Conservation (phyloP, 2,797 vertebrate species). For the Meriones psammophilus region DNA sequence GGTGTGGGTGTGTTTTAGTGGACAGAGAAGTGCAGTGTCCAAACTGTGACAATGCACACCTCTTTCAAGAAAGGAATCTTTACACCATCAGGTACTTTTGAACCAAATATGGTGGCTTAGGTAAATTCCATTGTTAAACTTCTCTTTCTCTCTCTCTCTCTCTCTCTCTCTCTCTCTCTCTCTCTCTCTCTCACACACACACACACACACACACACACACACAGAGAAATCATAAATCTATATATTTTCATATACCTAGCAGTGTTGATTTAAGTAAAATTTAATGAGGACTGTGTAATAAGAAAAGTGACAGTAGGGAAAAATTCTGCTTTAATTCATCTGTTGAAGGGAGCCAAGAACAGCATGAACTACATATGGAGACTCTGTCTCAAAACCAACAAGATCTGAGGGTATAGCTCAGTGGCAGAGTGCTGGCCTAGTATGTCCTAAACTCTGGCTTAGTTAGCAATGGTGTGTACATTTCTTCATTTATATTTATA, state of each 20-base stretch:
- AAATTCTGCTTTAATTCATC: background rate
- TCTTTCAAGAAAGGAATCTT: background rate
- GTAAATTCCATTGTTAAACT: background rate
- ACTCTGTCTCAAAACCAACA: background rate
- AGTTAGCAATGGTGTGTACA: background rate
- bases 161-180: background rate
- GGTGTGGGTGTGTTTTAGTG: background rate
- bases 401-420: background rate
- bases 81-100: fast-evolving
- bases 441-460: background rate
- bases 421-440: background rate
- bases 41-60: background rate
- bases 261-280: background rate
- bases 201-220: background rate
- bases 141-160: background rate
- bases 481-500: background rate
- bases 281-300: background rate
- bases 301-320: background rate
- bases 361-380: background rate
- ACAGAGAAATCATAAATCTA: background rate
- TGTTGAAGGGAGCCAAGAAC: background rate
- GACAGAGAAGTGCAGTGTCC: background rate
- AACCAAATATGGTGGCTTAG: fast-evolving
- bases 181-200: background rate
- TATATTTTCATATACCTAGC: background rate